Base-by-base conservation (phyloP, 2,888 invertebrate genomes). In the Sepiola atlantica region DNA sequence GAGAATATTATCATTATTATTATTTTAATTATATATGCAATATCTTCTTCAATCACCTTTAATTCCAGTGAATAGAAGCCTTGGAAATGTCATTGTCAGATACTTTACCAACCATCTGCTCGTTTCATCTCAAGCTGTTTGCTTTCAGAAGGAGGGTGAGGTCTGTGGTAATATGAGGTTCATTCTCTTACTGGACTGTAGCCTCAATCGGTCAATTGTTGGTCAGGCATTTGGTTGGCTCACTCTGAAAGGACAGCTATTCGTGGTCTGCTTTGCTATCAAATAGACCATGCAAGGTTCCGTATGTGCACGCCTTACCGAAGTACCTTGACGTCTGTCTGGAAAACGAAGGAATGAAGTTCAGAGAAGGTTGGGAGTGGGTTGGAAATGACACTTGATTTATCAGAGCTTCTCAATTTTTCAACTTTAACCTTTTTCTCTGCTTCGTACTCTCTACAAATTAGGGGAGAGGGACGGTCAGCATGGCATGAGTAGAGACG, bases 31-130 rank as follows among this genome's bases (percentile, higher is more conserved):
- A 77, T 77, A 77, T 77, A 77, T 77, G 77, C 77, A 77, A 77
- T 77, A 77, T 77, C 77, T 77, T 77, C 77, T 77, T 77, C 77
- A n/a, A 77, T 77, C 77, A 77, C 77, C n/a, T 77, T 77, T 77
- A 77, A 77, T 77, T 14, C 77, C n/a, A 77, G 10, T 77, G 77
- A 77, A 77, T 77, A 77, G n/a, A 77, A n/a, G 32, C 77, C n/a
- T 12, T 77, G n/a, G n/a, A 16, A 77, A 32, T 77, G 77, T 77
- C 77, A n/a, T 77, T 32, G n/a, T 14, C 77, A 77, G 77, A 32
- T 32, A 18, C 77, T 77, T 45, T 77, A 32, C n/a, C 12, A 77
- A 77, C n/a, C 77, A 77, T 77, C n/a, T 77, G 77, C 77, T 77
- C n/a, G 77, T n/a, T 77, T 77, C 77, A 77, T 18, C 77, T n/a